Base-by-base conservation (phyloP, 2,888 invertebrate species). In the Synanthedon myopaeformis region DNA sequence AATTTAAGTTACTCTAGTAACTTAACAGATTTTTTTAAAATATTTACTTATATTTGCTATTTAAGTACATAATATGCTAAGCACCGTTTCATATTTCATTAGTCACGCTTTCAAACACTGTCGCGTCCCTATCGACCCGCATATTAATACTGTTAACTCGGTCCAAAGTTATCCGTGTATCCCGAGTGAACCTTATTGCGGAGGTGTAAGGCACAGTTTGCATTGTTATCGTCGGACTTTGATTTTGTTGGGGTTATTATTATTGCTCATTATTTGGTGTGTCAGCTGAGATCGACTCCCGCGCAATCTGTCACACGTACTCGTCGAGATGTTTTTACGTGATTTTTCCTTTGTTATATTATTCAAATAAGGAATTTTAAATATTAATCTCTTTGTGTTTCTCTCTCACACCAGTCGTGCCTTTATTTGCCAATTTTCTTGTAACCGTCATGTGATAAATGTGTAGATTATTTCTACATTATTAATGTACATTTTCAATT, bases 141-240 rank as follows among this genome's bases (percentile, higher is more conserved):
- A 76, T 78, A 66, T 71, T 74, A 71, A 71, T 74, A 69, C 66
- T 66, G 69, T 72, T 72, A 73, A 61, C 65, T 61, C 58, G 58
- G 57, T 56, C 64, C 71, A 67, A 61, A 60, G 59, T 65, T 58
- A 52, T 19, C 58, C 58, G 54, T 65, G 66, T 66, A 57, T 53
- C 55, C 59, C 54, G 59, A 58, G 52, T 64, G 57, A 63, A 53
- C 57, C 65, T 64, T 75, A 71, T 64, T 51, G 42, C 57, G 11
- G 53, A 41, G 52, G 60, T 51, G 61, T 58, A 75, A 58, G 65
- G 59, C 55, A 56, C 57, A 64, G 62, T 73, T 53, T 57, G 58
- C 53, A 41, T 56, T 14, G 49, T 53, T 49, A 19, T 61, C 56
- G 55, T 58, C 54, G 58, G 45, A 58, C 61, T 65, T 72, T 74